phyloP scores from a whole-genome alignment of 2,797 vertebrate species.

The Moxostoma hubbsi region DNA sequence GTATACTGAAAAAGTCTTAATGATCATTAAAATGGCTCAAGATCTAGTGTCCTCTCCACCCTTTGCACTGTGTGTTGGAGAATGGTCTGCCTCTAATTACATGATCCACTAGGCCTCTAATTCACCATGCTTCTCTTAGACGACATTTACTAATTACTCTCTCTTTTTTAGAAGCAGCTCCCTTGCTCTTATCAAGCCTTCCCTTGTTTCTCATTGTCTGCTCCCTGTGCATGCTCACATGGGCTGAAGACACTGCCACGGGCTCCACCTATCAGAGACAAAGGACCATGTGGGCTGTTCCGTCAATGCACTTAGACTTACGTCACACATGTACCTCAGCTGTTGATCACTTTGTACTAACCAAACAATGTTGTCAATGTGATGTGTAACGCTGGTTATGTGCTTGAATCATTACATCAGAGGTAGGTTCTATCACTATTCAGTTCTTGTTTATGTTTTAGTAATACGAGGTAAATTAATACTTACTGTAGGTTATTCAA shows the following conservation, averaged over 20 bases:
- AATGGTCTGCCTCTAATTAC: conserved; percentile 75
- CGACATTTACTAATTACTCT: conserved; percentile 79
- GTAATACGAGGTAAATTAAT: background rate
- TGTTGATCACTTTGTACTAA: conserved; percentile 26
- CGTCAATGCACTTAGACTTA: conserved; percentile 20
- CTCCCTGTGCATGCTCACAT: conserved; percentile 11
- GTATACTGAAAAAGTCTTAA: background rate
- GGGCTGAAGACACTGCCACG: conserved; percentile 21
- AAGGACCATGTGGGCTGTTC: conserved; percentile 26
- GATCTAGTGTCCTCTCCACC: conserved; percentile 58
- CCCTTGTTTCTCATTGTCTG: conserved; percentile 64
- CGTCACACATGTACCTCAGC: conserved; percentile 24
- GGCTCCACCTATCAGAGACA: conserved; percentile 38
- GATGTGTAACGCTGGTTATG: background rate
- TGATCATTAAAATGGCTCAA: background rate
- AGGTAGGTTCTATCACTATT: background rate
- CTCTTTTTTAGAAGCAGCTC: conserved; percentile 74
- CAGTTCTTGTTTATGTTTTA: background rate
- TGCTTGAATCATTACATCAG: background rate
- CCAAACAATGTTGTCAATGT: background rate
- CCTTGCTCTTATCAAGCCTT: conserved; percentile 65
- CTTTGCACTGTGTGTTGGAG: conserved; percentile 58
- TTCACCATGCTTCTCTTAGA: conserved; percentile 74
- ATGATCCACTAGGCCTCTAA: conserved; percentile 77
- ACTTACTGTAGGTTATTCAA: background rate